Conservation (phyloP, 2,113 vertebrate genomes). For the Rhynchomys soricoides region DNA sequence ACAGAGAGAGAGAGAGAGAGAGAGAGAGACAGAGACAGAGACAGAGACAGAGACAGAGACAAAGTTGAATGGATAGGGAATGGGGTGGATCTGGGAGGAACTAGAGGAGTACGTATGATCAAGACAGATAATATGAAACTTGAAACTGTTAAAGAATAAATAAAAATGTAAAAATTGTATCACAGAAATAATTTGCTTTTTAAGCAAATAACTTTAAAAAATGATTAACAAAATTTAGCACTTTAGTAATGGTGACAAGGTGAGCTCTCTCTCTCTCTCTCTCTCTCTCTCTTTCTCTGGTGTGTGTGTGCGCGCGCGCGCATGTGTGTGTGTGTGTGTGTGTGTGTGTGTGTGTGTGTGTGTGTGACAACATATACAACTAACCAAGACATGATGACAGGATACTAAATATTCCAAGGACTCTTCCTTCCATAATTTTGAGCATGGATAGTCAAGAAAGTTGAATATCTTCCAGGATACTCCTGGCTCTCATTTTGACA, state of each 20-base stretch:
- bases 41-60: too few relatives aligned
- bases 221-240: not conserved
- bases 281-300: too few relatives aligned
- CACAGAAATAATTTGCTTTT: not conserved
- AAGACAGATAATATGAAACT: not conserved
- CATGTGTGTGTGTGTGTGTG: not conserved
- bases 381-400: not conserved
- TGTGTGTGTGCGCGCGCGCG: not conserved
- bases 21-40: not conserved
- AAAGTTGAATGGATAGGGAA: not conserved
- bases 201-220: not conserved
- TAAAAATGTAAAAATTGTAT: not conserved
- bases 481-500: slow-evolving; percentile 11
- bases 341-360: not conserved
- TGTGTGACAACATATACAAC: not conserved
- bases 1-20: not conserved
- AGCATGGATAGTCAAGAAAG: not conserved
- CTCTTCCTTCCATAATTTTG: not conserved
- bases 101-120: not conserved
- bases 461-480: not conserved
- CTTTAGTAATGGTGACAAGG: not conserved
- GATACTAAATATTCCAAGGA: not conserved
- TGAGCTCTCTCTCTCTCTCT: too few relatives aligned
- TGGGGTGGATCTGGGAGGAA: not conserved
- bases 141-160: not conserved